Base-by-base conservation (phyloP, 2,888 invertebrate species). In the Neelides folsomi region DNA sequence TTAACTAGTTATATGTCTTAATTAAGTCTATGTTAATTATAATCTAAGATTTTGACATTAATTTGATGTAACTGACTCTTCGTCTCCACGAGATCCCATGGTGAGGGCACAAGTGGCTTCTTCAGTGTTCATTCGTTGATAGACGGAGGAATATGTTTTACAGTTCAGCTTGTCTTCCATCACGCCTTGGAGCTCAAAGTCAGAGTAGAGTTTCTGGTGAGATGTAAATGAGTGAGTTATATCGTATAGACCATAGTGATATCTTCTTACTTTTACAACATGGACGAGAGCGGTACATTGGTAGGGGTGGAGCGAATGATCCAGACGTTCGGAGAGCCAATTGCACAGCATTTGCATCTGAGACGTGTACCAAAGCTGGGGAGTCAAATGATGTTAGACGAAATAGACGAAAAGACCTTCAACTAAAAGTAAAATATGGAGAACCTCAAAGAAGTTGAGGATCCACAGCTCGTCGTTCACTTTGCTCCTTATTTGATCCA, bases 141-240 rank as follows among this genome's bases (percentile, higher is more conserved):
- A 83, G 65, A 97, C 86, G 56, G 81, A 83, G 74, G 92, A 88
- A 77, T 97, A 97, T 64, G 82, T 81, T 76, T 94, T 94, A 57
- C 89, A 90, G 75, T 94, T 93, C 53, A 98, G 76, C 71, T 90
- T 89, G 70, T 95, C 94, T 68, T 97, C 95, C 72, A 92, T 89
- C 42, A 98, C 94, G 62, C 97, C 97, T 76, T 98, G 97, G 55
- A 98, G 79, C 75, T 97, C 97, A 74, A 97, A 98, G 74, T 98
- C 97, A 45, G 93, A 89, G 76, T 94, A 95, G 72, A 95, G 82
- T 85, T 98, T 98, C 89, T 97, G 74, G 39, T 27, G 72, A 73
- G 58, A 39, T 48, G 53, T 40, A 40, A 44, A 46, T 18, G 12
- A 18, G 18, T 18, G 18, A 18, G 6, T 42, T 13, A 16, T 36